A percentile compares a stretch with the other conserved stretches of the same genome.
Conservation (phyloP, 2,797 vertebrate genomes). For the Denticeps clupeoides region DNA sequence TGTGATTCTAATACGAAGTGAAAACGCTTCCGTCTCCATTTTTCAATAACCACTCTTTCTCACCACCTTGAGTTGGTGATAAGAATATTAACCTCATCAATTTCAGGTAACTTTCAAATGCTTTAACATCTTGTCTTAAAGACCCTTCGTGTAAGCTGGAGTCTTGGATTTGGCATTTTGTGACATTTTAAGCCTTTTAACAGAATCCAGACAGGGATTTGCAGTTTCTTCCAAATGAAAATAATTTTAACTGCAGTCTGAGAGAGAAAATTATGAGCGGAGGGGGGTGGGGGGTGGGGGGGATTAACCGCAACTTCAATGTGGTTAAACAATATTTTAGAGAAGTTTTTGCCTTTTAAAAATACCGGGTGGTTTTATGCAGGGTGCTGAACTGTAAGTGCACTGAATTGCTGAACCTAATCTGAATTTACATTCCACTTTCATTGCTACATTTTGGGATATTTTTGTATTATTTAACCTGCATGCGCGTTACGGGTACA, state of each 20-base stretch:
- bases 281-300: too few relatives aligned
- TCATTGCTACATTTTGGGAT: too few relatives aligned
- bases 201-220: conserved; percentile 71
- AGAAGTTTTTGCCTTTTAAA: too few relatives aligned
- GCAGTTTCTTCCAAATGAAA: conserved; percentile 63
- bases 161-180: conserved; percentile 71
- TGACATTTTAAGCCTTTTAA: conserved; percentile 79
- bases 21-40: conserved; percentile 48
- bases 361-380: too few relatives aligned
- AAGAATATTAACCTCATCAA: conserved; percentile 70
- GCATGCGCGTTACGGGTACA: too few relatives aligned
- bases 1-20: conserved; percentile 55
- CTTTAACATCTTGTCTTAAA: conserved; percentile 67
- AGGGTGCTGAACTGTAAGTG: too few relatives aligned
- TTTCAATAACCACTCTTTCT: conserved; percentile 59
- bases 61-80: conserved; percentile 48
- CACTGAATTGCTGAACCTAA: too few relatives aligned
- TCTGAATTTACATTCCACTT: too few relatives aligned
- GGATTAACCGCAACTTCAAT: conserved; percentile 65
- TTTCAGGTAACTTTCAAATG: conserved; percentile 67
- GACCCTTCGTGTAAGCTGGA: conserved; percentile 57
- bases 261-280: too few relatives aligned
- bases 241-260: conserved; percentile 65
- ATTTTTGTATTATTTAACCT: too few relatives aligned
- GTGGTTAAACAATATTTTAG: conserved; percentile 63